These are phyloP conservation scores for Aporophyla lueneburgensis DNA, from an alignment of 2,888 invertebrate genomes.

Conservation along the genomic window DNA sequence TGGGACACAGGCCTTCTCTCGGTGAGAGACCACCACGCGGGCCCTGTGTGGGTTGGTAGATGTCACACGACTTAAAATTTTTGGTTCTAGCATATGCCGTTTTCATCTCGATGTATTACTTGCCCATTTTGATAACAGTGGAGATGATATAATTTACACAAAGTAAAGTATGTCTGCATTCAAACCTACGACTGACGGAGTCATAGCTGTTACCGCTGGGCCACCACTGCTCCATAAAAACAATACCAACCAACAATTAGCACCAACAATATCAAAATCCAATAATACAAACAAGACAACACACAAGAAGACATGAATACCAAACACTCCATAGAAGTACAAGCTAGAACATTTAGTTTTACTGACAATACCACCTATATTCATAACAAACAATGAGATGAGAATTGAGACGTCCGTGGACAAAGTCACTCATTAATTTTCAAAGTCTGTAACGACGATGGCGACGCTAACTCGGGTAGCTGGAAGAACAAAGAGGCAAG, in stretches of 20 bases:
- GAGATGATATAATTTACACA: too few species aligned
- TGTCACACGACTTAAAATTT: too few species aligned
- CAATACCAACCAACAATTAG: conserved; percentile 56
- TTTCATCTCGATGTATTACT: too few species aligned
- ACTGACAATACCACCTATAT: conserved; percentile 70
- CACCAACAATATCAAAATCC: conserved; percentile 60
- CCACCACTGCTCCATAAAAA: conserved; percentile 23
- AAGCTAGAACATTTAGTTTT: conserved; percentile 64
- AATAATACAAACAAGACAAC: conserved; percentile 62
- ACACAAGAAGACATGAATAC: conserved; percentile 66
- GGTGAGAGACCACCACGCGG: too few species aligned
- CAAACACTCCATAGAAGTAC: conserved; percentile 61
- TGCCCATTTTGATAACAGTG: too few species aligned
- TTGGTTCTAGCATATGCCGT: too few species aligned
- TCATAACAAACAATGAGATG: conserved; percentile 74
- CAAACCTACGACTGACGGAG: too few species aligned
- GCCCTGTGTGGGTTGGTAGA: too few species aligned
- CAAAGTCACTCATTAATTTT: conserved; percentile 86
- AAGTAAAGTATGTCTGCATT: too few species aligned
- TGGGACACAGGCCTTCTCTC: too few species aligned
- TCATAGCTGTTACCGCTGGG: too few species aligned
- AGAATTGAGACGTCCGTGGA: conserved; percentile 81
- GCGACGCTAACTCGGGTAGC: conserved; percentile 79
- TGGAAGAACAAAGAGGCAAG: conserved; percentile 62
- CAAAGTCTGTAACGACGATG: conserved; percentile 79